Percentiles rank a stretch among this genome's conserved stretches.
phyloP scores from a whole-genome alignment of 2,113 vertebrate genomes.

The Phyllostomus hastatus region DNA sequence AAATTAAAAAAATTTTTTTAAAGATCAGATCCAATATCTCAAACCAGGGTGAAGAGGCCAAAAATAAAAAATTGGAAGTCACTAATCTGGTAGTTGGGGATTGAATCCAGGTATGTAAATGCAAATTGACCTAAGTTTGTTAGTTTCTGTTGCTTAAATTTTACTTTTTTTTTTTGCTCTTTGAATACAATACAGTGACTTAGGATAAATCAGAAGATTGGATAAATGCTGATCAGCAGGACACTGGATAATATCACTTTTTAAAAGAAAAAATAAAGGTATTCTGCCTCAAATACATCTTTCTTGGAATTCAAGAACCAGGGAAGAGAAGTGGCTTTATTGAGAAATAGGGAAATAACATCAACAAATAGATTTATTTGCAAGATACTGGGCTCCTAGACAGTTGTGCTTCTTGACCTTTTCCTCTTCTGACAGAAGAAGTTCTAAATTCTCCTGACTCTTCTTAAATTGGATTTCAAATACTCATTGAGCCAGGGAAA shows the following conservation, averaged over 20 bases:
- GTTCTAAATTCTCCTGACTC: background rate
- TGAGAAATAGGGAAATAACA: background rate
- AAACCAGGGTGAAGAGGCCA: background rate
- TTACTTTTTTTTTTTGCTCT: background rate
- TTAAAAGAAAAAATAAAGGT: background rate
- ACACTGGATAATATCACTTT: background rate
- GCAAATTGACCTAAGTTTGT: background rate
- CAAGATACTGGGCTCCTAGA: background rate
- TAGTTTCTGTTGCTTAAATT: constrained; percentile 5
- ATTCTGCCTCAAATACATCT: background rate
- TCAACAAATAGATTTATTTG: constrained; percentile 19
- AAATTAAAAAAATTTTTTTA: background rate
- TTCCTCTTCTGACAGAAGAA: background rate
- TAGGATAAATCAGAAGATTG: background rate
- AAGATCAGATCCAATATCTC: background rate
- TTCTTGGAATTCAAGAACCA: background rate
- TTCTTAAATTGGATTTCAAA: constrained; percentile 6
- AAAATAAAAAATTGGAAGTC: background rate
- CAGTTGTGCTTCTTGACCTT: background rate
- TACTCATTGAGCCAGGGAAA: background rate
- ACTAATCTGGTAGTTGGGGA: background rate
- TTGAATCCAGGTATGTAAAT: background rate
- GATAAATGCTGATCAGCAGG: background rate
- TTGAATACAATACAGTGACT: background rate
- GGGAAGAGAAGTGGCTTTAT: background rate